Evolutionary conservation across 2,888 invertebrate species (phyloP).

Genomic region (Caenorhabditis wallacei): DNA sequence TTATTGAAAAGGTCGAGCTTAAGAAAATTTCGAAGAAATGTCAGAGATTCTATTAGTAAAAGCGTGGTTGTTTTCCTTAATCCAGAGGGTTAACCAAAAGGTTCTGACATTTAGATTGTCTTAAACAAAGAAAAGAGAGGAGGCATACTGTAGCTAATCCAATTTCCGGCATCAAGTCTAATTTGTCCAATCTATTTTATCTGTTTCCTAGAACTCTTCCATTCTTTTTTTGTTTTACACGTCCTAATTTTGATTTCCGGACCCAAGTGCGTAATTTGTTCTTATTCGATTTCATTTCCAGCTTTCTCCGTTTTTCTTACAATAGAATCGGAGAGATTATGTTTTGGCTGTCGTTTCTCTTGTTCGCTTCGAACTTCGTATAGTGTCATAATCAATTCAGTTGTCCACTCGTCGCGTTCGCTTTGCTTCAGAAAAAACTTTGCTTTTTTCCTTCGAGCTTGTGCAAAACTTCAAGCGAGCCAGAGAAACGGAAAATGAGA

Average conservation of each 20-base stretch:
- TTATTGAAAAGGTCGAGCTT: no score
- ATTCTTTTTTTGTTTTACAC: background rate
- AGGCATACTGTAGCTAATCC: constrained; percentile 43
- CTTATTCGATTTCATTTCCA: constrained; percentile 1
- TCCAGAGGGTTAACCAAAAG: background rate
- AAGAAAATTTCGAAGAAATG: no score
- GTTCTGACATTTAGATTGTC: constrained; percentile 7
- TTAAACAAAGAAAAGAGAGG: background rate
- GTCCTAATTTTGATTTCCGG: constrained; percentile 33
- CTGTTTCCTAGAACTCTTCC: constrained; percentile 2
- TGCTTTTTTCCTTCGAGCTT: constrained; percentile 38
- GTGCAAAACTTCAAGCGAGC: constrained; percentile 38
- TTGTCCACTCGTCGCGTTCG: constrained; percentile 62
- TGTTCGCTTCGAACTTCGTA: constrained; percentile 62
- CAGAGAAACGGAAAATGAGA: background rate
- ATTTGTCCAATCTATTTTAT: constrained; percentile 12
- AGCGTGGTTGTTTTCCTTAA: background rate
- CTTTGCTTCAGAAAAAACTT: constrained; percentile 40
- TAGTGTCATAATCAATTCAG: constrained; percentile 63
- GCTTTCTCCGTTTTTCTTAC: background rate
- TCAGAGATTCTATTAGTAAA: no score
- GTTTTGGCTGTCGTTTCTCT: constrained; percentile 34
- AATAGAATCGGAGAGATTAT: constrained; percentile 17
- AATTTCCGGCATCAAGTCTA: constrained; percentile 41
- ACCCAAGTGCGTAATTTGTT: constrained; percentile 14